Percentiles rank a stretch among this genome's conserved stretches.
phyloP scores from a whole-genome alignment of 2,797 vertebrate species.

The Poecilia wingei region DNA sequence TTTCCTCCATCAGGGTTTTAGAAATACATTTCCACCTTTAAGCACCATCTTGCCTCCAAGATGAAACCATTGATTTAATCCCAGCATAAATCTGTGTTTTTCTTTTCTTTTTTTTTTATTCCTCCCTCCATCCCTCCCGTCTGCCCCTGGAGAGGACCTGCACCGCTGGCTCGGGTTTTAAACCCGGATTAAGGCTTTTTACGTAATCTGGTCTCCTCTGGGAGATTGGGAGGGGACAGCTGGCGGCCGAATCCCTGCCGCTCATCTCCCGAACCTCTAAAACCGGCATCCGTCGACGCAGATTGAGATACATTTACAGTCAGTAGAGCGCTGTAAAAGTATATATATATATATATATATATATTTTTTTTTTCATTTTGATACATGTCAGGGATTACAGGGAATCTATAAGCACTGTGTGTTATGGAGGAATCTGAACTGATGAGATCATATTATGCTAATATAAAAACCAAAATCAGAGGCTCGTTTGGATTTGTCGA shows the following conservation, averaged over 20 bases:
- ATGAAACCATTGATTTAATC: slow-evolving; percentile 27
- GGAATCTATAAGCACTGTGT: not conserved
- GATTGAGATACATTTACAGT: slow-evolving; percentile 48
- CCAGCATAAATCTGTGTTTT: slow-evolving; percentile 36
- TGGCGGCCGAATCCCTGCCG: slow-evolving; percentile 77
- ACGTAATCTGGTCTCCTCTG: slow-evolving; percentile 81
- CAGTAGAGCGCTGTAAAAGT: not conserved
- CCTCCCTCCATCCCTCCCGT: slow-evolving; percentile 1
- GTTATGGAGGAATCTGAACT: not conserved
- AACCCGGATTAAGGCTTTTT: slow-evolving; percentile 83
- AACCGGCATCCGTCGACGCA: slow-evolving; percentile 41
- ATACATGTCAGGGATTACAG: slow-evolving; percentile 4
- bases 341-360: no score
- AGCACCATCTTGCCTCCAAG: slow-evolving; percentile 9
- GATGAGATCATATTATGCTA: not conserved
- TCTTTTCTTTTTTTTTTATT: slow-evolving; percentile 41
- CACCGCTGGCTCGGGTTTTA: slow-evolving; percentile 75
- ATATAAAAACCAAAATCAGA: not conserved
- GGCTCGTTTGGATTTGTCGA: not conserved
- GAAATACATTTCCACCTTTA: slow-evolving; percentile 21
- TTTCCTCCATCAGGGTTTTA: not conserved
- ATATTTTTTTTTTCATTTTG: not conserved
- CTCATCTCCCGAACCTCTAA: slow-evolving; percentile 63
- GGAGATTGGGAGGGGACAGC: slow-evolving; percentile 83
- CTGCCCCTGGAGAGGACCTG: slow-evolving; percentile 55